Evolutionary conservation across 1,140 invertebrate species (phyloP), one percentile per base, ranked within the genome.

Genomic region (Lepidotrigona ventralis): DNA sequence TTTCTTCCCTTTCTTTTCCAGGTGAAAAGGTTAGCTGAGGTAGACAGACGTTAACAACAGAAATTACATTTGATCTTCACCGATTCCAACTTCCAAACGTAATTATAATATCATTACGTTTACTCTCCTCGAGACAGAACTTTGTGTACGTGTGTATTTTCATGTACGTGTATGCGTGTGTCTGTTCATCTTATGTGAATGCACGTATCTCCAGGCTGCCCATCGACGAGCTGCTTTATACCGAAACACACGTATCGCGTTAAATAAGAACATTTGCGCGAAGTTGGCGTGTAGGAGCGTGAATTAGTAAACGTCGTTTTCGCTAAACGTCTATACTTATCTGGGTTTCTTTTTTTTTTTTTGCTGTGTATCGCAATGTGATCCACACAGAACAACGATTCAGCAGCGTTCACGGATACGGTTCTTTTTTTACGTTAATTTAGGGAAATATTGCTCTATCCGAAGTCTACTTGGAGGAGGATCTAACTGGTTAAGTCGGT

Each of bases 181-280:
- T n/a, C 14, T 69, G 11, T n/a, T 11, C 39, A 14, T 64, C 63
- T 15, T 26, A 53, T 51, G 58, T 15, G 53, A 63, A 51, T 63
- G 78, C 63, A 73, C 56, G 63, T 54, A 46, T 33, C 8, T 66
- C 53, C 63, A 60, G 58, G 63, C 70, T 80, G 86, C 85, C 85
- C 74, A 33, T 68, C 79, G 71, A 72, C 68, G 85, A 84, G 72
- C 81, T 81, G 75, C 81, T 81, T 82, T 77, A 76, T 60, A 54
- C 8, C 26, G 84, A 85, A 89, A 89, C 85, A 89, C 85, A 86
- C 56, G 29, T 86, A 88, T 88, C 84, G 71, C 76, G 73, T 85
- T 83, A 71, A 85, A 83, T 51, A 84, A 89, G 81, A 85, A 88
- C 71, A 86, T 86, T 86, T 86, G 73, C 85, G 74, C 68, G 63